Conservation (phyloP, 2,113 vertebrate species). For the Tylochromis polylepis region DNA sequence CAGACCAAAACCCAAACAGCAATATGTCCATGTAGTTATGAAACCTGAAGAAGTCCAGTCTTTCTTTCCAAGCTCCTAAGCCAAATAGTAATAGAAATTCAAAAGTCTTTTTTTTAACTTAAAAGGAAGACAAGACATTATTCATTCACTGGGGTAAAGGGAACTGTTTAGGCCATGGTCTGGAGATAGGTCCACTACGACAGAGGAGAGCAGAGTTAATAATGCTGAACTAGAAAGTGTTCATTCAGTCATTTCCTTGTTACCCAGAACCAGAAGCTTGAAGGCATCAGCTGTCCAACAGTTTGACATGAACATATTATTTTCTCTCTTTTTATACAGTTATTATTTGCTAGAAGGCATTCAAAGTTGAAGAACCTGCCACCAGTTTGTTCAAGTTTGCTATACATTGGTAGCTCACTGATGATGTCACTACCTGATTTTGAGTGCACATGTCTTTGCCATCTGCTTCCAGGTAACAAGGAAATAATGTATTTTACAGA, state of each 20-base stretch:
- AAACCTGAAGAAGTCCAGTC: not conserved
- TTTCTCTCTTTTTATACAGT: not conserved
- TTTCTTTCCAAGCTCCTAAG: accelerated
- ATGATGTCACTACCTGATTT: not conserved
- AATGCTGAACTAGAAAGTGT: not conserved
- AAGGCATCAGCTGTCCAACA: not conserved
- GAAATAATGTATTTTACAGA: not conserved
- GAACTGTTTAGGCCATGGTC: not conserved
- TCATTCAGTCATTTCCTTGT: not conserved
- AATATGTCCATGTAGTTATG: not conserved
- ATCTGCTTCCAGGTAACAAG: not conserved
- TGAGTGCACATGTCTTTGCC: not conserved
- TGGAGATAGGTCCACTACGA: not conserved
- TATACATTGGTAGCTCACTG: not conserved
- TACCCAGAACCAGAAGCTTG: not conserved
- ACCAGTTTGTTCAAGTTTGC: not conserved
- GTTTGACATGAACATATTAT: accelerated
- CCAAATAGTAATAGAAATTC: not conserved
- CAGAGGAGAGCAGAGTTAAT: not conserved
- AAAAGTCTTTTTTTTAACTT: not conserved
- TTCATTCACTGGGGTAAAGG: not conserved
- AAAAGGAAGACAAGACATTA: not conserved
- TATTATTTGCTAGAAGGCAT: not conserved
- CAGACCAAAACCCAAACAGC: not conserved
- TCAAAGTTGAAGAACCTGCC: not conserved